Percentiles rank a stretch among this genome's conserved stretches.
These are phyloP conservation scores for Dermatemys mawii DNA, from an alignment of 2,113 vertebrate species.

Conservation along the genomic window DNA sequence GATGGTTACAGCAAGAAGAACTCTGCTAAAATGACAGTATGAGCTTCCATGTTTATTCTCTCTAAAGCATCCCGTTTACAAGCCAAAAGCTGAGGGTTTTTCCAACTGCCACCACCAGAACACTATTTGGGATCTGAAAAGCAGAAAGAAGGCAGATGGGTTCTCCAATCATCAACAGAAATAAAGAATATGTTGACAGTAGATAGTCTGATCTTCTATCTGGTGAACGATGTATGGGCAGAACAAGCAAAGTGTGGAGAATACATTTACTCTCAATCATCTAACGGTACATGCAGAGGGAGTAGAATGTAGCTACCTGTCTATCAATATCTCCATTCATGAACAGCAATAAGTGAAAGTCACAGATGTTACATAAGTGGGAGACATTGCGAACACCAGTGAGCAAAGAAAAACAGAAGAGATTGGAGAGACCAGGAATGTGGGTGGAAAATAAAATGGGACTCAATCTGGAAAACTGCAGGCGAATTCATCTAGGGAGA, in stretches of 20 bases:
- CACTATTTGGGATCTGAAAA: background rate
- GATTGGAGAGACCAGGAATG: background rate
- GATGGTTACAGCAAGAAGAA: background rate
- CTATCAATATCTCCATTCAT: background rate
- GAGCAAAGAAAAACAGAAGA: background rate
- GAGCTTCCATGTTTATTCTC: background rate
- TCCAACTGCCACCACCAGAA: accelerated
- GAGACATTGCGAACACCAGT: background rate
- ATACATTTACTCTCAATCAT: background rate
- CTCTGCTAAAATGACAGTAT: background rate
- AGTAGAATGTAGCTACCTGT: background rate
- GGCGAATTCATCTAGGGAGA: background rate
- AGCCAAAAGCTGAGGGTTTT: background rate
- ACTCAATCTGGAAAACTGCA: background rate
- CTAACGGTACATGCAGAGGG: background rate
- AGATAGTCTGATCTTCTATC: background rate
- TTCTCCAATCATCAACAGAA: background rate
- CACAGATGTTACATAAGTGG: background rate
- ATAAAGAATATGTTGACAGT: background rate
- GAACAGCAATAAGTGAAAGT: background rate
- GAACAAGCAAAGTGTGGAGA: background rate
- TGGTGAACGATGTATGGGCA: background rate
- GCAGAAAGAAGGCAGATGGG: no score
- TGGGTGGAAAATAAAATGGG: background rate
- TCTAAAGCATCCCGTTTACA: accelerated